Percentiles rank a stretch among this genome's conserved stretches.
phyloP scores from a whole-genome alignment of 2,113 vertebrate species.

The Plectropomus leopardus region DNA sequence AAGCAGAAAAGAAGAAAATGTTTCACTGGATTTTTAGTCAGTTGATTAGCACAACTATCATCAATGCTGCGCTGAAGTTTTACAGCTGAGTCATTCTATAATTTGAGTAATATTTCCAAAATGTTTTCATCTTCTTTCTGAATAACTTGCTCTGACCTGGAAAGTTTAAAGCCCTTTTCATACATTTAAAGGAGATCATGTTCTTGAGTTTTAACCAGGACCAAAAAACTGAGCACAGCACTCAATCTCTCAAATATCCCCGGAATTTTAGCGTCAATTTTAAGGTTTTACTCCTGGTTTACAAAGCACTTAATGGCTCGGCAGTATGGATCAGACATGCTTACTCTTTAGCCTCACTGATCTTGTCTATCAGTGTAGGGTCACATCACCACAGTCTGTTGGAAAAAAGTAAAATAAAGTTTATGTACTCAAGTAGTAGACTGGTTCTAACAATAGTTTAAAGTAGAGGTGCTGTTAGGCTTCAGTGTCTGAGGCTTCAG shows the following conservation, averaged over 20 bases:
- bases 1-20: not conserved
- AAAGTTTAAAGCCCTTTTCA: not conserved
- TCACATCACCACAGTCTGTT: no score
- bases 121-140: not conserved
- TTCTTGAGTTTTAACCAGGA: not conserved
- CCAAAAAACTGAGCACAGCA: not conserved
- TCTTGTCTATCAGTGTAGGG: no score
- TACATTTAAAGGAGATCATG: not conserved
- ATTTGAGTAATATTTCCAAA: not conserved
- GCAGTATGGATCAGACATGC: not conserved
- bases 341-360: not conserved
- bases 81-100: not conserved
- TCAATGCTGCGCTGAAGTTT: not conserved
- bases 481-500: no score
- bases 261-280: not conserved
- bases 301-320: slow-evolving; percentile 11
- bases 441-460: not conserved
- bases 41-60: not conserved
- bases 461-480: no score
- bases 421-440: not conserved
- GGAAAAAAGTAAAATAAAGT: no score
- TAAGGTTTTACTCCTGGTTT: not conserved
- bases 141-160: not conserved
- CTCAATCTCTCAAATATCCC: not conserved
- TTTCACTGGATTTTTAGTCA: no score